Base-by-base conservation (phyloP, 2,888 invertebrate species). In the Oegoconia quadripuncta region DNA sequence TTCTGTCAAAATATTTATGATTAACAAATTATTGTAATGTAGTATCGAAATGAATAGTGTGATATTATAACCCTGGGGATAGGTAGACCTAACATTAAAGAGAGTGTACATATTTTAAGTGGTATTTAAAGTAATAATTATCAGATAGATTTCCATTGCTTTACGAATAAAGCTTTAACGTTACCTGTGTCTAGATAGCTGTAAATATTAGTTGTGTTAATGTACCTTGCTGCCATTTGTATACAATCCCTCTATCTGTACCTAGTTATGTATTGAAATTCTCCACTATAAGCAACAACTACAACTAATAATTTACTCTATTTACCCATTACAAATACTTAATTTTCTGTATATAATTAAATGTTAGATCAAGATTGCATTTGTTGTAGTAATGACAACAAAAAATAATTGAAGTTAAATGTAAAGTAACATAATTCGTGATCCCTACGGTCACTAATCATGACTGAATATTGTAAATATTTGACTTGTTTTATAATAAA, bases 381-480 rank as follows among this genome's bases (percentile, higher is more conserved):
- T 53, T 52, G 49, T 48, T 50, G 44, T 39, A 22, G 34, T 36
- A 46, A 43, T 40, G 41, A 29, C 36, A 41, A 43, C 27, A 48
- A 45, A 52, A 46, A 46, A 53, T 50, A 50, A 48, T 47, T 39
- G 26, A 27, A 20, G 31, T 30, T 20, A 6, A 32, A 9, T 22
- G 1, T 31, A 17, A 27, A 2, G n/a, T 27, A 27, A 27, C 27
- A 13, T 12, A 27, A 14, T 52, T 59, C 59, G 64, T 63, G 70
- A 60, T 66, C 59, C 41, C 44, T 44, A 50, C 44, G 68, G 61
- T 68, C 67, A 58, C 59, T 59, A 37, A 71, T 74, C 61, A 74
- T 76, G 86, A 87, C 86, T 87, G 86, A 86, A 81, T 79, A 79
- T 65, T 84, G 83, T 84, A 83, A 80, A 83, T 83, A 82, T 63